Evolutionary conservation across 1,140 invertebrate species (phyloP).

Genomic region (Cotesia vestalis): DNA sequence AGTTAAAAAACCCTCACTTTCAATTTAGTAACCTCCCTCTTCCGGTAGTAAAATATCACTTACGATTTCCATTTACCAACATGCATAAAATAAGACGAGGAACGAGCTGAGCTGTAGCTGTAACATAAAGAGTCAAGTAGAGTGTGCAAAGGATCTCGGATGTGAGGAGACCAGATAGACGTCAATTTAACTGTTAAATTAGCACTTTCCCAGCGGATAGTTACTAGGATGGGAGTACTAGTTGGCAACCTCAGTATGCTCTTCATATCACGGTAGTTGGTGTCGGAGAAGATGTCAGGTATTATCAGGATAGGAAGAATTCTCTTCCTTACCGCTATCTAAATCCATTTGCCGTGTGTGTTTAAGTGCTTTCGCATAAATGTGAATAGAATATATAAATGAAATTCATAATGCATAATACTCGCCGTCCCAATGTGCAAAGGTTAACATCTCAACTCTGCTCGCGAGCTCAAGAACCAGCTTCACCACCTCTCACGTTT

Average conservation of each 20-base stretch:
- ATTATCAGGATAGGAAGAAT: slow-evolving; percentile 21
- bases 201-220: too few relatives aligned
- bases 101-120: too few relatives aligned
- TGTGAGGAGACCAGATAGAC: background rate
- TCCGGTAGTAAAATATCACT: too few relatives aligned
- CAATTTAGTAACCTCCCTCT: too few relatives aligned
- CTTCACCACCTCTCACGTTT: slow-evolving; percentile 34
- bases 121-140: too few relatives aligned
- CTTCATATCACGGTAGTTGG: background rate
- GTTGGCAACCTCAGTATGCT: background rate
- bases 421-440: background rate
- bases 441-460: slow-evolving; percentile 3
- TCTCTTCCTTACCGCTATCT: slow-evolving; percentile 8
- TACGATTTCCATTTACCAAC: too few relatives aligned
- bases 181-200: background rate
- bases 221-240: too few relatives aligned
- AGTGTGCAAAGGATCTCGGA: background rate
- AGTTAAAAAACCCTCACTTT: too few relatives aligned
- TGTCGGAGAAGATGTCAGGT: slow-evolving; percentile 27
- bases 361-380: background rate
- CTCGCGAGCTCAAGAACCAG: slow-evolving; percentile 8
- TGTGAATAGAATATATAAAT: background rate
- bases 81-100: too few relatives aligned
- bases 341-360: slow-evolving; percentile 6
- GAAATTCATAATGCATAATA: too few relatives aligned